These are phyloP conservation scores for Pseudopipra pipra DNA, from an alignment of 2,113 vertebrate genomes.

Conservation along the genomic window DNA sequence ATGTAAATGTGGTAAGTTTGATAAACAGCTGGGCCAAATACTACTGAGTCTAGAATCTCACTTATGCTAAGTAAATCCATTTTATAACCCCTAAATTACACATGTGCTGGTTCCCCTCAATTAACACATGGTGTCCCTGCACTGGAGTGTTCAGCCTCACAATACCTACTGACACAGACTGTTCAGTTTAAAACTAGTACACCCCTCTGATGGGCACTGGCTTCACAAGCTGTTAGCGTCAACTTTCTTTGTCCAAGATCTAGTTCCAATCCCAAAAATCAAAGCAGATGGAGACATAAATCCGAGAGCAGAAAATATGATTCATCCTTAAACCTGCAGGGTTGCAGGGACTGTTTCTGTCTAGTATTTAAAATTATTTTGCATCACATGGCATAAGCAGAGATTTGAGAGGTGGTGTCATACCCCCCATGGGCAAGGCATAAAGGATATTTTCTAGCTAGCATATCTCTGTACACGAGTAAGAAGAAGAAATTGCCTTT, in stretches of 20 bases:
- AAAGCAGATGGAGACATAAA: constrained; percentile 19
- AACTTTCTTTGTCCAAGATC: not conserved
- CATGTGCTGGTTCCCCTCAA: not conserved
- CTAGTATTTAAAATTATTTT: constrained; percentile 24
- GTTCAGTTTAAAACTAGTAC: not conserved
- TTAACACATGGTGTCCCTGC: not conserved
- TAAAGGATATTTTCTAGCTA: constrained; percentile 6
- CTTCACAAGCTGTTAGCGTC: not conserved
- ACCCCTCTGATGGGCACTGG: not conserved
- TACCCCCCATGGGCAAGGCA: not conserved
- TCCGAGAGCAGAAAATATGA: not conserved
- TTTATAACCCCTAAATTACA: not conserved
- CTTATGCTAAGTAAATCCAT: not conserved
- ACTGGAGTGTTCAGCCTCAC: not conserved
- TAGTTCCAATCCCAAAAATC: not conserved
- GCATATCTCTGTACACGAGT: not conserved
- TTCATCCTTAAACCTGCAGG: constrained; percentile 29
- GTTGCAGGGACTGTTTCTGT: not conserved
- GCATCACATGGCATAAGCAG: not conserved
- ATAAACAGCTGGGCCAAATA: not conserved
- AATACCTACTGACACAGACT: not conserved
- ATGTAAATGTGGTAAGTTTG: constrained; percentile 32
- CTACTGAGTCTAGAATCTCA: constrained; percentile 5
- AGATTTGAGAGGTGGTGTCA: not conserved
- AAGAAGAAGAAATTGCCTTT: not conserved